Base-by-base conservation (phyloP, 2,113 vertebrate species). In the Tenebrosternarchus preto region DNA sequence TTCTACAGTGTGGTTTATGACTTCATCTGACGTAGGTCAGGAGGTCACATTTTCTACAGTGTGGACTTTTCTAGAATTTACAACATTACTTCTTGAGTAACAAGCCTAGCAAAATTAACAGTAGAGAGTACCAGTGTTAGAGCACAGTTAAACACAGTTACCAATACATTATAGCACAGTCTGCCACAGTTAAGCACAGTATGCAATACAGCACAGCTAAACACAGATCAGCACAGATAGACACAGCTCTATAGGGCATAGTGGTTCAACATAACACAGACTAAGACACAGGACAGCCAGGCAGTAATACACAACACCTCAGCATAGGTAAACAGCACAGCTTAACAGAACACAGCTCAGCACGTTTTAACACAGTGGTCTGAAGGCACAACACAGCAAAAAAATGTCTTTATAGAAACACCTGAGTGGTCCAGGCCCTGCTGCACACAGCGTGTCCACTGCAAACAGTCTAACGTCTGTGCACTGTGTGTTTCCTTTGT, bases 401-500 rank as follows among this genome's bases (percentile, higher is more conserved):
- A 36, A 36, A 36, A 36, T 4, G 33, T 6, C 2, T 36, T 4
- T 36, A 36, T 36, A 50, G 43, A 50, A 9, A 50, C 43, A 11
- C 2, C 12, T 50, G 9, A 50, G 12, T 15, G 2, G 15, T 50
- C 12, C 46, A 72, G 29, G 22, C 73, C 24, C 56, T 24, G n/a
- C 19, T n/a, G 36, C 5, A 9, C 56, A 60, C 71, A 77, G 27
- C 84, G 84, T 87, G 86, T 82, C 82, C 87, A 88, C 46, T 55
- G 33, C 88, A 85, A 84, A 88, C 86, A 86, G 90, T 86, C 90
- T 94, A 94, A 94, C 77, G 25, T 82, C 88, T 86, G 85, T 93
- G 90, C 92, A 89, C 90, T 86, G 73, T 80, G 61, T 70, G 79
- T 71, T 92, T 81, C 92, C 83, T 92, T 88, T 90, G 85, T 84